phyloP scores from a whole-genome alignment of 2,888 invertebrate genomes.

The Pyralis farinalis region DNA sequence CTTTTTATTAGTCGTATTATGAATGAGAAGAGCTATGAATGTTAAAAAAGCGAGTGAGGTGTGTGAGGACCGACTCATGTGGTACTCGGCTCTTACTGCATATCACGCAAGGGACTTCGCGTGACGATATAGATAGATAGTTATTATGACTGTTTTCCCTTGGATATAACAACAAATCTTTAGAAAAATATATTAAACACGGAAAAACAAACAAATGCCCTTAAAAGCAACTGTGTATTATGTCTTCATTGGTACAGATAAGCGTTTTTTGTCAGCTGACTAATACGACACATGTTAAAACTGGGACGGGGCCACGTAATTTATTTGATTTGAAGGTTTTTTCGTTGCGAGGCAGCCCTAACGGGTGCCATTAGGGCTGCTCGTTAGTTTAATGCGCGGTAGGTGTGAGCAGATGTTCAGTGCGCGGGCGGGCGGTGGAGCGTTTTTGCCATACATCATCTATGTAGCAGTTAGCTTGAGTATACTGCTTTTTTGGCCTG shows the following conservation, averaged over 20 bases:
- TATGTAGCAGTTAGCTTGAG: conserved; percentile 48
- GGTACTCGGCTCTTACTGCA: no score
- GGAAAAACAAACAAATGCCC: not conserved
- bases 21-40: no score
- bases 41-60: no score
- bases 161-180: no score
- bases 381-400: conserved; percentile 75
- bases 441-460: conserved; percentile 71
- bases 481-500: conserved; percentile 35
- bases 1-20: no score
- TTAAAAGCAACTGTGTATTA: conserved; percentile 33
- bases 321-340: conserved; percentile 67
- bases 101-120: no score
- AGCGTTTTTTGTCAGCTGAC: conserved; percentile 58
- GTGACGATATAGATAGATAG: no score
- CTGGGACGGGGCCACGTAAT: conserved; percentile 56
- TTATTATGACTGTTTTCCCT: no score
- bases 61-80: no score
- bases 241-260: conserved; percentile 53
- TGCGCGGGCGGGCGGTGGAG: conserved; percentile 36
- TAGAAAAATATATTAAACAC: no score
- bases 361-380: conserved; percentile 70
- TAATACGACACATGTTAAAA: conserved; percentile 64
- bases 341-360: conserved; percentile 55
- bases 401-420: conserved; percentile 68